Evolutionary conservation across 2,888 invertebrate species (phyloP).

Genomic region (Pseudococcus longispinus): DNA sequence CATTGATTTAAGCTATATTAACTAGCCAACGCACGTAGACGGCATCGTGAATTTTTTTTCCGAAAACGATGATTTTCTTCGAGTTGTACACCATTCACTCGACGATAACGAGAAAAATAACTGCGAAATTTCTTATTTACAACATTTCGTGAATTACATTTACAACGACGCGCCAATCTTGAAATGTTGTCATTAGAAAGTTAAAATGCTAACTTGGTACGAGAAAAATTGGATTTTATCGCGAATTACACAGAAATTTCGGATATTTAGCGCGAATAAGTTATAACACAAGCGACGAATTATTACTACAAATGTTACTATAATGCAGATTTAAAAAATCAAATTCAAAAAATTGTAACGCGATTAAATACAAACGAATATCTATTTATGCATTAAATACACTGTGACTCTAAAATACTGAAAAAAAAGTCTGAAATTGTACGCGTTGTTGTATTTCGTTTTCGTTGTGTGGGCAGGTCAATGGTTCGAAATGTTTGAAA

Average conservation of each 20-base stretch:
- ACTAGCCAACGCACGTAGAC: neutral
- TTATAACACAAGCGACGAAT: neutral
- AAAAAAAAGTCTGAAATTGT: slow-evolving; percentile 42
- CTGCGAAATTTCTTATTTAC: neutral
- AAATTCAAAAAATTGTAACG: slow-evolving; percentile 43
- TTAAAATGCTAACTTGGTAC: neutral
- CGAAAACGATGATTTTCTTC: neutral
- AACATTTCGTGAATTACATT: slow-evolving; percentile 37
- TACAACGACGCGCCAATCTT: slow-evolving; percentile 55
- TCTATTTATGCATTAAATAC: slow-evolving; percentile 56
- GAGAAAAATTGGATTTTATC: neutral
- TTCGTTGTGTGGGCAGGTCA: slow-evolving; percentile 3
- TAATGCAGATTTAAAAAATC: slow-evolving; percentile 14
- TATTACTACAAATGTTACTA: neutral
- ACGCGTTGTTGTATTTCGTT: slow-evolving; percentile 38
- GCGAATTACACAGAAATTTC: neutral
- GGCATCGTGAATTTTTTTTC: neutral
- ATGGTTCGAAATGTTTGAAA: neutral
- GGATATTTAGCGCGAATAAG: neutral
- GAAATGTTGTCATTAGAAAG: slow-evolving; percentile 55
- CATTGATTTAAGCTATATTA: slow-evolving; percentile 19
- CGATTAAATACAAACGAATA: slow-evolving; percentile 55
- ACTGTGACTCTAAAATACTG: slow-evolving; percentile 52
- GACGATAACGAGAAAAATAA: neutral
- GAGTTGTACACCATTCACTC: neutral